Conservation (phyloP, 2,888 invertebrate species). For the Lepetodrilus schrolli region DNA sequence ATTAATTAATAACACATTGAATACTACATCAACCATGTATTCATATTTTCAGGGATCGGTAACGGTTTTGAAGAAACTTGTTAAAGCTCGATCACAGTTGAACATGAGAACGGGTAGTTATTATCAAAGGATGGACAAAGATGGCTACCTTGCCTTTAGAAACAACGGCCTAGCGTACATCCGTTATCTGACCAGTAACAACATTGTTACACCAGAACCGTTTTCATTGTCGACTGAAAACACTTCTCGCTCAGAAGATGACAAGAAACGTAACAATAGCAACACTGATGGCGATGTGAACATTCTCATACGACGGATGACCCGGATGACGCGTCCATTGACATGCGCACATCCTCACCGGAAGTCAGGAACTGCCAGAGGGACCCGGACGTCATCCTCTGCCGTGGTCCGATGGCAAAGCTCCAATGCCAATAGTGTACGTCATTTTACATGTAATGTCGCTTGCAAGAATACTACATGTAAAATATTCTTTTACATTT, state of each 20-base stretch:
- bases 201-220: constrained; percentile 44
- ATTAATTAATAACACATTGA: no score
- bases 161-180: constrained; percentile 46
- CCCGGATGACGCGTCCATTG: neutral
- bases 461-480: no score
- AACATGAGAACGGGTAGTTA: constrained; percentile 55
- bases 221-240: constrained; percentile 39
- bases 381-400: constrained; percentile 5
- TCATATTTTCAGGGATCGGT: constrained; percentile 66
- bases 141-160: constrained; percentile 52
- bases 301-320: neutral
- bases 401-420: no score
- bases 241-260: neutral
- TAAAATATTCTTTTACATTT: no score
- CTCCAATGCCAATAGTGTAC: no score
- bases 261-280: neutral
- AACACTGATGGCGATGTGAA: neutral
- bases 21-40: no score
- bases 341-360: neutral
- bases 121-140: constrained; percentile 41
- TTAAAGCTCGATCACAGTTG: constrained; percentile 54
- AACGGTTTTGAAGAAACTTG: constrained; percentile 64
- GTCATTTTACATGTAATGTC: no score
- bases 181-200: constrained; percentile 46
- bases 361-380: neutral